Evolutionary conservation across 2,797 vertebrate species (phyloP).

Genomic region (Serranus cabrilla): DNA sequence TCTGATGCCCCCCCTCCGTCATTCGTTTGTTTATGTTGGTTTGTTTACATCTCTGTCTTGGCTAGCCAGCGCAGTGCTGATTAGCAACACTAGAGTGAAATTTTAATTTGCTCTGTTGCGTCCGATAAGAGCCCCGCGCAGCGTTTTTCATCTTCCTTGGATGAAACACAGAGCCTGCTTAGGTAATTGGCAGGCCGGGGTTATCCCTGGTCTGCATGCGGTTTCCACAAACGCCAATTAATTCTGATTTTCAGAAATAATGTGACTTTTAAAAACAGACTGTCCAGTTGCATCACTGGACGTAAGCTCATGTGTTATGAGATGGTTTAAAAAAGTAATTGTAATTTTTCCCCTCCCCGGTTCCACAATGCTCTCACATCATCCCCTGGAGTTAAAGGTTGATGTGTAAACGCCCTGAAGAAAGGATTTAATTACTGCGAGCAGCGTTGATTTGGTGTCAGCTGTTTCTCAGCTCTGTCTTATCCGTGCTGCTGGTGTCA

Average conservation of each 20-base stretch:
- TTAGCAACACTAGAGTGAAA: slow-evolving; percentile 84
- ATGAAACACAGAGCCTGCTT: slow-evolving; percentile 77
- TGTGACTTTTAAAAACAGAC: slow-evolving; percentile 32
- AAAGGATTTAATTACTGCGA: slow-evolving; percentile 77
- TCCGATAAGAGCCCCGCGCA: slow-evolving; percentile 78
- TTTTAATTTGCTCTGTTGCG: slow-evolving; percentile 87
- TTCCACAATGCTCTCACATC: slow-evolving; percentile 53
- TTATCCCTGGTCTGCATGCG: slow-evolving; percentile 79
- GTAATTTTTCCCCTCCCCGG: slow-evolving; percentile 42
- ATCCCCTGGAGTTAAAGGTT: slow-evolving; percentile 75
- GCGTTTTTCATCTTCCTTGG: slow-evolving; percentile 81
- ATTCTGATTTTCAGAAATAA: slow-evolving; percentile 72
- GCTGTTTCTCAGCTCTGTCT: slow-evolving; percentile 71
- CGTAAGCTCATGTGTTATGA: slow-evolving; percentile 65
- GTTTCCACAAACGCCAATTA: slow-evolving; percentile 81
- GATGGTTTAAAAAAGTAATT: slow-evolving; percentile 71
- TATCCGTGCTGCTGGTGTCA: slow-evolving; percentile 51
- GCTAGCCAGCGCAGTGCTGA: slow-evolving; percentile 76
- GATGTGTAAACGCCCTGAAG: slow-evolving; percentile 83
- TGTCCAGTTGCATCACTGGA: slow-evolving; percentile 64
- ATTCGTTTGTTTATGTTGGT: slow-evolving; percentile 74
- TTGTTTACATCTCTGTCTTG: slow-evolving; percentile 83
- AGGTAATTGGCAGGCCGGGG: slow-evolving; percentile 85
- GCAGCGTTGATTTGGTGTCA: slow-evolving; percentile 73
- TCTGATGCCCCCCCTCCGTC: slow-evolving; percentile 31